Evolutionary conservation across 1,140 invertebrate genomes (phyloP).

Genomic region (Bombus confusus): DNA sequence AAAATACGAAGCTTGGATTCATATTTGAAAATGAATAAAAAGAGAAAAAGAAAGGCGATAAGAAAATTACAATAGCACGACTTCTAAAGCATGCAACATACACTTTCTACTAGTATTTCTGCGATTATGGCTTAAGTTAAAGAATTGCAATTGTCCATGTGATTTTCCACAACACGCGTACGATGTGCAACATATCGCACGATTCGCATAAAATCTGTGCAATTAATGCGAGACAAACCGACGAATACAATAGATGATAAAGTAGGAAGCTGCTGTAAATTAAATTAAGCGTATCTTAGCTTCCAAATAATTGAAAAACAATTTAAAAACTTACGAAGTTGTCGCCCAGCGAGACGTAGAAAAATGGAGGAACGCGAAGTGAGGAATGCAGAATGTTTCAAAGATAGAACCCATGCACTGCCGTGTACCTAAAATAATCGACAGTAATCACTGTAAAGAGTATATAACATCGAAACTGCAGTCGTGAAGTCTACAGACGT

Average conservation of each 20-base stretch:
- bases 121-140: background rate
- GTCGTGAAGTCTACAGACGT: slow-evolving; percentile 82
- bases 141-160: background rate
- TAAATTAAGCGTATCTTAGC: slow-evolving; percentile 22
- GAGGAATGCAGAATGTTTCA: background rate
- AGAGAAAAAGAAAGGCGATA: background rate
- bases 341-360: background rate
- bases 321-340: background rate
- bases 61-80: background rate
- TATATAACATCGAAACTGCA: slow-evolving; percentile 83
- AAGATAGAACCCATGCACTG: slow-evolving; percentile 10
- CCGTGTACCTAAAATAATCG: slow-evolving; percentile 26
- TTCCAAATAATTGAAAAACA: slow-evolving; percentile 1
- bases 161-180: background rate
- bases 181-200: background rate
- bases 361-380: background rate
- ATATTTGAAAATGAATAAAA: background rate
- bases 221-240: background rate
- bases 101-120: background rate
- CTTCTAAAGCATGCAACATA: background rate
- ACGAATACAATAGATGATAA: background rate
- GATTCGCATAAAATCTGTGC: background rate
- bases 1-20: background rate
- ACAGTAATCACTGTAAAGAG: slow-evolving; percentile 86
- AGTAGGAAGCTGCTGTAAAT: slow-evolving; percentile 25